Percentiles rank a stretch among this genome's conserved stretches.
These are phyloP conservation scores for Sander lucioperca DNA, from an alignment of 2,113 vertebrate genomes.

Conservation along the genomic window DNA sequence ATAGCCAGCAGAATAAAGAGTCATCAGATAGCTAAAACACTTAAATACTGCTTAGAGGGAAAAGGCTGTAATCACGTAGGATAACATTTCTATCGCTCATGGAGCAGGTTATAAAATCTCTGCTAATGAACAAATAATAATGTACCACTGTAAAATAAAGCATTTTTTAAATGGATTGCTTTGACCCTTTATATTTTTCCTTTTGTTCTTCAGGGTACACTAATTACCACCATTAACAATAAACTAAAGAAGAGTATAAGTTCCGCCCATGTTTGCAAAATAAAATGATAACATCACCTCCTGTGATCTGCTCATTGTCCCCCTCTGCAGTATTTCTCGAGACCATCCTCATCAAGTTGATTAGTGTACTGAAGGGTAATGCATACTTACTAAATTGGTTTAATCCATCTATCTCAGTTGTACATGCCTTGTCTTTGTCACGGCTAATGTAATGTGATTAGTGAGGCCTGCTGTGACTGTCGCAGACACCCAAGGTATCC, in stretches of 20 bases:
- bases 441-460: constrained; percentile 59
- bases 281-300: background rate
- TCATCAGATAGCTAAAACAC: background rate
- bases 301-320: background rate
- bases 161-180: background rate
- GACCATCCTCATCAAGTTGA: constrained; percentile 34
- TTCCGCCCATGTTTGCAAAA: background rate
- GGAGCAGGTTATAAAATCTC: background rate
- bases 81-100: background rate
- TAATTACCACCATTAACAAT: background rate
- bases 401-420: constrained; percentile 59
- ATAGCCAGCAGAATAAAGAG: background rate
- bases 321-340: background rate
- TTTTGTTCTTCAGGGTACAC: background rate
- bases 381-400: constrained; percentile 50
- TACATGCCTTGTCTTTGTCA: constrained; percentile 63
- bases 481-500: constrained; percentile 30
- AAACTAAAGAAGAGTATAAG: background rate
- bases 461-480: constrained; percentile 30
- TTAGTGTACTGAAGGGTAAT: constrained; percentile 54
- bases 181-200: background rate
- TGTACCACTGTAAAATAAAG: background rate
- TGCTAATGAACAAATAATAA: background rate
- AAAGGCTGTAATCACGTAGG: background rate
- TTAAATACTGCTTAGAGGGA: background rate